Base-by-base conservation (phyloP, 1,140 invertebrate species). In the Rhagoletis pomonella region DNA sequence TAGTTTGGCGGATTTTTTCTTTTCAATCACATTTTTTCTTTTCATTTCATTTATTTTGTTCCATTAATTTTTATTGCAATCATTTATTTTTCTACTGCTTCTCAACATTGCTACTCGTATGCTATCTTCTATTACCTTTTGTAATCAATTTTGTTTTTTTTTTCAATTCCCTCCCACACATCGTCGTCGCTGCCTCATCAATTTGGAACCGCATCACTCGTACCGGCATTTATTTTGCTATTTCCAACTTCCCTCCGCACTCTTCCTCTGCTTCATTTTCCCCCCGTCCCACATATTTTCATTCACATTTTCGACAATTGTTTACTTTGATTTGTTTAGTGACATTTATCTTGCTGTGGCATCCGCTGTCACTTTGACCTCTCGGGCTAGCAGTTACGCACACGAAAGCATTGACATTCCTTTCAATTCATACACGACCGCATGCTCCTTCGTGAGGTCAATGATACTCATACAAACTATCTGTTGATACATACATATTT, bases 271-370 rank as follows among this genome's bases (percentile, higher is more conserved):
- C 12, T 42, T n/a, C 12, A 47, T 10, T 50, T n/a, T 47, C 73
- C 6, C 47, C 1, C 47, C 7, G n/a, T 6, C 73, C 17, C 55
- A 3, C 47, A 12, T 81, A 47, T 14, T 12, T 81, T 47, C 7
- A 55, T 81, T 58, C 47, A 55, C 73, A 29, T 81, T 50, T 81
- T 81, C n/a, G 73, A 9, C 73, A 81, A 81, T 81, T 81, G 73
- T 81, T 81, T 81, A 50, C 17, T 81, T 81, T 81, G 73, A 81
- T 81, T 81, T 81, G 47, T 81, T 29, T 55, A 81, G 73, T 81
- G 73, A 81, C 73, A 81, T 81, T 81, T 81, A 81, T 81, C 73
- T 81, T 81, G 17, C 47, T 55, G 19, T 81, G 29, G 17, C 73
- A 42, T 58, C 73, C 44, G 73, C 19, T 81, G 73, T 81, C 73